Evolutionary conservation across 2,113 vertebrate species (phyloP).

Genomic region (Pan paniscus): DNA sequence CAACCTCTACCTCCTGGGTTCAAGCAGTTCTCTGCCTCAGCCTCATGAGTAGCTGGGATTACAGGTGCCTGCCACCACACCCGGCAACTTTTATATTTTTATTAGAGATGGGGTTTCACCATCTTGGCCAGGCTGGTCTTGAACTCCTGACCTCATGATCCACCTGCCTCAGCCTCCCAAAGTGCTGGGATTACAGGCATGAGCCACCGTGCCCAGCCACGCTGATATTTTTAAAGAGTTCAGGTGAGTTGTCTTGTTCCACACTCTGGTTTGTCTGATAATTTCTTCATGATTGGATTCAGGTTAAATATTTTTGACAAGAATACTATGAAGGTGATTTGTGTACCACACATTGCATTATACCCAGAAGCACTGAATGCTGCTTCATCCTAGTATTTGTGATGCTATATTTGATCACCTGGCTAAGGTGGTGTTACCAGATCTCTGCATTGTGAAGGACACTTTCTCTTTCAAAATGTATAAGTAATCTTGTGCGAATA

Average conservation of each 20-base stretch:
- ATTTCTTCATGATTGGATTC: background rate
- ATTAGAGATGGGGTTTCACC: too few relatives aligned
- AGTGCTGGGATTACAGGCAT: too few relatives aligned
- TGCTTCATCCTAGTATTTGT: background rate
- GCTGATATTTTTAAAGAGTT: constrained; percentile 12
- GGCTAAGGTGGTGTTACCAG: background rate
- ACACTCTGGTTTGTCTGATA: background rate
- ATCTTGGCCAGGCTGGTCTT: too few relatives aligned
- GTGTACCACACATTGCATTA: background rate
- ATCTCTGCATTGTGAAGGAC: background rate
- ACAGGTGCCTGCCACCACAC: too few relatives aligned
- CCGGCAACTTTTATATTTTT: too few relatives aligned
- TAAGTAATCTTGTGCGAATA: background rate
- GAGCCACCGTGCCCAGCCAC: too few relatives aligned
- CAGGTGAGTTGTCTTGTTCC: background rate
- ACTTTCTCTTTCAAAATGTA: background rate
- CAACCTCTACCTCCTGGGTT: too few relatives aligned
- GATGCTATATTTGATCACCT: background rate
- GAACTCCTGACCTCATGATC: too few relatives aligned
- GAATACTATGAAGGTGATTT: background rate
- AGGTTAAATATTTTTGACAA: background rate
- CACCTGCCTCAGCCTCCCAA: too few relatives aligned
- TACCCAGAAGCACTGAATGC: background rate
- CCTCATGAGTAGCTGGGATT: too few relatives aligned
- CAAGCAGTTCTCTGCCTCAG: too few relatives aligned